A percentile compares a stretch with the other conserved stretches of the same genome.
Evolutionary conservation across 2,888 invertebrate species (phyloP).

Genomic region (Polietes domitor): DNA sequence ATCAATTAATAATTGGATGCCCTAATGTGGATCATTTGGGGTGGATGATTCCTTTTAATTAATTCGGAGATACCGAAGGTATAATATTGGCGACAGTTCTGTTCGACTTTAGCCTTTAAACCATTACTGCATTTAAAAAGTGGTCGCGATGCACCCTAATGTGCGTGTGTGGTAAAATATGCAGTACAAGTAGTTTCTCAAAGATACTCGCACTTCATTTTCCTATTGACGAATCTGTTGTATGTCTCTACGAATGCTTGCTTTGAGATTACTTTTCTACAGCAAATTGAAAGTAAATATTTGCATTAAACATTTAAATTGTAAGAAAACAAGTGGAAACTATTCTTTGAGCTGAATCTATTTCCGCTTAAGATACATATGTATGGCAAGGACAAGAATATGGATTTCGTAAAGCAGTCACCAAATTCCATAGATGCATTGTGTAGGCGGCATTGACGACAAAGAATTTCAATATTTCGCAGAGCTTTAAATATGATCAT

Average conservation of each 20-base stretch:
- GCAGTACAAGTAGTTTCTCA: not conserved
- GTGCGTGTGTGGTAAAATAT: not conserved
- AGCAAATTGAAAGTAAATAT: constrained; percentile 64
- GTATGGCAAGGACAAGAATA: no score
- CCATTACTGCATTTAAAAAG: no score
- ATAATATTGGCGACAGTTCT: no score
- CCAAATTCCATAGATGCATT: not conserved
- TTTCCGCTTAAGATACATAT: constrained; percentile 5
- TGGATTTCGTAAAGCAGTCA: not conserved
- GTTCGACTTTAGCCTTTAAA: not conserved
- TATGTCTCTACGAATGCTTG: not conserved
- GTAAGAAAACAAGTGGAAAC: constrained; percentile 7
- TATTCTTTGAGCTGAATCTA: not conserved
- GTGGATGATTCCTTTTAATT: no score
- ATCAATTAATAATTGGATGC: no score
- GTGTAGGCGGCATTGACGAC: no score
- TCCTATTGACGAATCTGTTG: not conserved
- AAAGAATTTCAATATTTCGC: no score
- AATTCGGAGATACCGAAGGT: no score
- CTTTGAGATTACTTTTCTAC: constrained; percentile 26
- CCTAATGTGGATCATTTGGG: no score
- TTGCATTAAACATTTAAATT: constrained; percentile 48
- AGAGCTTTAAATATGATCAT: no score
- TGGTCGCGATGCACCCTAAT: not conserved
- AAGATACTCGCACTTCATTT: not conserved